Percentiles rank a stretch among this genome's conserved stretches.
Conservation (phyloP, 2,113 vertebrate genomes). For the Bambusicola thoracicus region DNA sequence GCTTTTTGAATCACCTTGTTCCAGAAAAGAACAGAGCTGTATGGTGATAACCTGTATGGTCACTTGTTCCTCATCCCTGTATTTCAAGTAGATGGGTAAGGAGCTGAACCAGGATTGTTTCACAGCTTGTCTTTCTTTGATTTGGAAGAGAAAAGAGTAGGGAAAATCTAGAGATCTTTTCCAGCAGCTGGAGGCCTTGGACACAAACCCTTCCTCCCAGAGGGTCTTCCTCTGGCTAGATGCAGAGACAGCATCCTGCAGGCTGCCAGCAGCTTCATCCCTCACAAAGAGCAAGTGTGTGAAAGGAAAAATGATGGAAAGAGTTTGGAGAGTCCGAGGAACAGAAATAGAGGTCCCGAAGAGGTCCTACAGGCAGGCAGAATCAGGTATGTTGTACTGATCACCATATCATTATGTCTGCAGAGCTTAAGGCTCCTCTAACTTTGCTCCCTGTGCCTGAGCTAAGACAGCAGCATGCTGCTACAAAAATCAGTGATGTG, state of each 20-base stretch:
- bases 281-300: neutral
- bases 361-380: neutral
- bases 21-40: neutral
- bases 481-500: neutral
- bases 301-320: neutral
- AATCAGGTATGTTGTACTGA: neutral
- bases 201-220: fast-evolving
- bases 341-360: neutral
- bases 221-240: neutral
- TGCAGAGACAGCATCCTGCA: neutral
- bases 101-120: neutral
- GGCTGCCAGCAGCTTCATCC: neutral
- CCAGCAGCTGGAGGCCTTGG: neutral
- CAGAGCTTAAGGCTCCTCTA: neutral
- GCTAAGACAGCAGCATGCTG: neutral
- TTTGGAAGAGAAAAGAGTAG: neutral
- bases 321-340: neutral
- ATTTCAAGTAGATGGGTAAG: neutral
- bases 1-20: neutral
- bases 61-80: neutral
- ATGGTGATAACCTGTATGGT: neutral
- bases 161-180: neutral
- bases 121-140: neutral
- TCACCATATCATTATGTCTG: neutral
- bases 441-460: neutral